Conservation (phyloP, 2,797 vertebrate genomes). For the Dendrocincla tyrannina region DNA sequence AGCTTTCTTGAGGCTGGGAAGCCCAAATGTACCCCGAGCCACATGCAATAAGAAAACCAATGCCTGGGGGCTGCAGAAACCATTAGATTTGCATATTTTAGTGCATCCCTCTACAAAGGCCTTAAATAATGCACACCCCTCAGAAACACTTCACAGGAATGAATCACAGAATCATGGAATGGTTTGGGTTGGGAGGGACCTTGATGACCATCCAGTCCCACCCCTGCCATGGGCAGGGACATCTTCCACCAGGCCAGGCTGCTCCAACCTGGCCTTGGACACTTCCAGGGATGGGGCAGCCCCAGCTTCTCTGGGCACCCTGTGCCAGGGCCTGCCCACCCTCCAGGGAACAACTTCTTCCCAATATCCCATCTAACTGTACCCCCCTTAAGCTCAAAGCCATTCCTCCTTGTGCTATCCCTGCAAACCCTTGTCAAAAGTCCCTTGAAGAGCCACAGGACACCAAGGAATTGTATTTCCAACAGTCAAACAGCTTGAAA, state of each 20-base stretch:
- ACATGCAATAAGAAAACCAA: neutral
- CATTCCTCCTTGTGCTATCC: neutral
- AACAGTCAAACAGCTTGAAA: neutral
- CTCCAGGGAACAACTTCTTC: neutral
- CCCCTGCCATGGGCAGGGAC: neutral
- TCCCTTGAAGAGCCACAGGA: neutral
- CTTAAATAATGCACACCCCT: neutral
- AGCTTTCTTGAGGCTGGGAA: neutral
- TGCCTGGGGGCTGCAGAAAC: neutral
- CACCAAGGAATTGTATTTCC: neutral
- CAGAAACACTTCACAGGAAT: neutral
- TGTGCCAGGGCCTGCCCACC: neutral
- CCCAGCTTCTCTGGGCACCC: neutral
- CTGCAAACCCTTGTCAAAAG: neutral
- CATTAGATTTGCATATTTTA: neutral
- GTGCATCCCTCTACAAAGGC: neutral
- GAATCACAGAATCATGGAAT: neutral
- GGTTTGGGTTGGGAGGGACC: neutral
- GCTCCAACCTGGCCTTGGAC: too few species aligned
- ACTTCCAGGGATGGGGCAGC: too few species aligned
- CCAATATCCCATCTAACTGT: neutral
- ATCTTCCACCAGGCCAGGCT: neutral
- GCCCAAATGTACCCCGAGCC: neutral
- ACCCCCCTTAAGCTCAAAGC: neutral
- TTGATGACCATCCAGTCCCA: neutral